Evolutionary conservation across 2,797 vertebrate genomes (phyloP).

Genomic region (Carduelis carduelis): DNA sequence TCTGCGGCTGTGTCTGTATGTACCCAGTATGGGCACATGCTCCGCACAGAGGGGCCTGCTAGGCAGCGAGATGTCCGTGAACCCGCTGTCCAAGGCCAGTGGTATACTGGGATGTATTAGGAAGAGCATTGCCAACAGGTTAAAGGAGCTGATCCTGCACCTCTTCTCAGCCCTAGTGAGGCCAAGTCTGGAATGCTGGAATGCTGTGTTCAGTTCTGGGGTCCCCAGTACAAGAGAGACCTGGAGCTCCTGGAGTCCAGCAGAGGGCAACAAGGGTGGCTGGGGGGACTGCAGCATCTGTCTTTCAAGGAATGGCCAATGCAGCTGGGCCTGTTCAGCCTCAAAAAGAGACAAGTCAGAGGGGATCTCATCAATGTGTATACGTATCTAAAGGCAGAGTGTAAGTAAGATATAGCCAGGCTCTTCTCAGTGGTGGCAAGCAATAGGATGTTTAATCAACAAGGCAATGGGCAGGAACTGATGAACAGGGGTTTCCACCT

Average conservation of each 20-base stretch:
- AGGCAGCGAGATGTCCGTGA: accelerated
- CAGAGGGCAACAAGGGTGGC: accelerated
- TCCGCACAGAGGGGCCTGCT: neutral
- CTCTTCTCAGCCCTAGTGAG: neutral
- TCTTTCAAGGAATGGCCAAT: neutral
- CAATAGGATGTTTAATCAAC: neutral
- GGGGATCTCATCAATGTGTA: neutral
- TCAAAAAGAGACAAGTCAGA: neutral
- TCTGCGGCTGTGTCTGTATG: no score
- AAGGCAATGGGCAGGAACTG: neutral
- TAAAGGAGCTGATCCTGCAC: neutral
- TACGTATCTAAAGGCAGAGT: neutral
- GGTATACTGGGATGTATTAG: neutral
- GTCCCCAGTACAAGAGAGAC: neutral
- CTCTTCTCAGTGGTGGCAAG: neutral
- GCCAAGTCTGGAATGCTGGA: neutral
- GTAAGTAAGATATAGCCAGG: neutral
- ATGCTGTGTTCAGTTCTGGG: neutral
- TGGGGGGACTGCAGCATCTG: no score
- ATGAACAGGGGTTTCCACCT: neutral
- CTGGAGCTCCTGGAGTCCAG: neutral
- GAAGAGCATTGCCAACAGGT: neutral
- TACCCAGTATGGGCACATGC: neutral
- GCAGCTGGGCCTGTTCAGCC: neutral
- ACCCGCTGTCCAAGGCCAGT: neutral